Percentiles rank a stretch among this genome's conserved stretches.
Conservation (phyloP, 2,113 vertebrate genomes). For the Brachirus orientalis region DNA sequence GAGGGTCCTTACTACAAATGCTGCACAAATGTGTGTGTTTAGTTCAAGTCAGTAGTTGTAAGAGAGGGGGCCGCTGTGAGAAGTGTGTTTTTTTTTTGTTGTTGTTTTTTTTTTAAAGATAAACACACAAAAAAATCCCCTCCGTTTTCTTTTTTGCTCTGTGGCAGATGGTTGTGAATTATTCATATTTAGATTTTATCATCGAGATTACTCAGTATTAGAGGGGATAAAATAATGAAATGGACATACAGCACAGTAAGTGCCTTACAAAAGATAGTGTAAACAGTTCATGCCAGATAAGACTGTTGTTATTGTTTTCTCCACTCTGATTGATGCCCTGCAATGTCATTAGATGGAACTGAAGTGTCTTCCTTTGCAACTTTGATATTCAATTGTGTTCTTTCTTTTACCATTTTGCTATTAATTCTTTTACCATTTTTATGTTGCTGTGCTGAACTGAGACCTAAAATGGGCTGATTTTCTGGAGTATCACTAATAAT, state of each 20-base stretch:
- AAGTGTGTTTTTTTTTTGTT: constrained; percentile 34
- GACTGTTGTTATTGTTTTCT: constrained; percentile 19
- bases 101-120: too few species aligned
- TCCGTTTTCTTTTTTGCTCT: constrained; percentile 56
- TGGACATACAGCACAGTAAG: constrained; percentile 32
- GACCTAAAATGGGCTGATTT: background rate
- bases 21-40: too few species aligned
- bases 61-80: background rate
- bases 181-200: constrained; percentile 77
- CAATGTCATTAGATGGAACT: background rate
- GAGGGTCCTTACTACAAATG: too few species aligned
- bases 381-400: too few species aligned
- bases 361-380: constrained; percentile 7
- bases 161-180: constrained; percentile 81
- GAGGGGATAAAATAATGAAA: constrained; percentile 37
- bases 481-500: background rate
- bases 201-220: constrained; percentile 60
- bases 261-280: constrained; percentile 32
- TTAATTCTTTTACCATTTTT: background rate
- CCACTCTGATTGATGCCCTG: background rate
- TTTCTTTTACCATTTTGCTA: too few species aligned
- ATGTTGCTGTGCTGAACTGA: background rate
- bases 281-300: constrained; percentile 40
- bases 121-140: constrained; percentile 65
- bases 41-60: background rate